These are phyloP conservation scores for Patella pellucida DNA, from an alignment of 2,888 invertebrate genomes.

Conservation along the genomic window DNA sequence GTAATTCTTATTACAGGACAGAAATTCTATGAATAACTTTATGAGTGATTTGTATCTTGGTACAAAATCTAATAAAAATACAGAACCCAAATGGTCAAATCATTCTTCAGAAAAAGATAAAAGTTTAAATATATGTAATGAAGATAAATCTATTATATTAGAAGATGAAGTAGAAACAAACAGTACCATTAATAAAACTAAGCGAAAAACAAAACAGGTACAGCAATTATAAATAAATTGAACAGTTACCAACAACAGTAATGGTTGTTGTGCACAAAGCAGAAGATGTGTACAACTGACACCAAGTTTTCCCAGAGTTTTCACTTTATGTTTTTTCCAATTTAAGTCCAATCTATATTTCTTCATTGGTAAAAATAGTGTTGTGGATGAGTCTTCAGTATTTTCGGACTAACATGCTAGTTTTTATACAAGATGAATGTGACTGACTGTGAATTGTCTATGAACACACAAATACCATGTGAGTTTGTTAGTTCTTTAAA, in stretches of 20 bases:
- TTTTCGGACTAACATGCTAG: no score
- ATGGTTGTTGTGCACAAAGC: no score
- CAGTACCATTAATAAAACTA: background rate
- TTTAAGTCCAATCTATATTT: no score
- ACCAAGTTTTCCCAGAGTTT: no score
- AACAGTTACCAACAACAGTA: background rate
- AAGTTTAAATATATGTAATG: background rate
- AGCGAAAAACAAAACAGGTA: background rate
- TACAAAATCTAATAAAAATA: constrained; percentile 23
- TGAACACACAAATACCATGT: no score
- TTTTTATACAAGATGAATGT: no score
- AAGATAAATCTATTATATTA: background rate
- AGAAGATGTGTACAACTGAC: no score
- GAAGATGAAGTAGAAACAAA: background rate
- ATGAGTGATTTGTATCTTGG: constrained; percentile 61
- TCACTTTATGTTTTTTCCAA: no score
- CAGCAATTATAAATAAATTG: background rate
- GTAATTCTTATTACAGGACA: constrained; percentile 46
- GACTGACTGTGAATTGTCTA: no score
- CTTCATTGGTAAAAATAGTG: no score
- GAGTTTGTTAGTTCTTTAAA: no score
- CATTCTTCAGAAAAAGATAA: background rate
- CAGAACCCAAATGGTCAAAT: background rate
- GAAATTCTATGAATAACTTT: constrained; percentile 61
- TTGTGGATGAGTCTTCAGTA: no score